A percentile compares a stretch with the other conserved stretches of the same genome.
These are phyloP conservation scores for Patella pellucida DNA, from an alignment of 2,888 invertebrate species.

Conservation along the genomic window DNA sequence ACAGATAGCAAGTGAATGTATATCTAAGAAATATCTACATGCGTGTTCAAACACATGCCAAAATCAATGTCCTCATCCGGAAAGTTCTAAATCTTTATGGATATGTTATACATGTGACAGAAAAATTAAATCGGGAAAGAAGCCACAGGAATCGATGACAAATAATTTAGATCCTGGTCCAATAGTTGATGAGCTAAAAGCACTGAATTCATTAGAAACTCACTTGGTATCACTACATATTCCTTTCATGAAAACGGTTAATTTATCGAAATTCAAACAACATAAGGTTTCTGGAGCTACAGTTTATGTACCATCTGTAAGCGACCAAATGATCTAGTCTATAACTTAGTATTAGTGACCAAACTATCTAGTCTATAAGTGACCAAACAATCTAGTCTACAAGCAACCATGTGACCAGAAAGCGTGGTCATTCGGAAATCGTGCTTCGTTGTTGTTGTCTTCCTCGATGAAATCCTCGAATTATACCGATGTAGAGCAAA, in stretches of 20 bases:
- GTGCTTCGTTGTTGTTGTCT: too few species aligned
- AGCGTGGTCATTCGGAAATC: too few species aligned
- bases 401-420: too few species aligned
- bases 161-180: conserved; percentile 17
- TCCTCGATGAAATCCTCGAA: too few species aligned
- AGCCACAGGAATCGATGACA: conserved; percentile 15
- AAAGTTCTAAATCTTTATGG: background rate
- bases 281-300: conserved; percentile 27
- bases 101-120: conserved; percentile 21
- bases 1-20: background rate
- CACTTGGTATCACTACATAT: conserved; percentile 27
- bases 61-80: background rate
- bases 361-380: too few species aligned
- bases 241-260: conserved; percentile 32
- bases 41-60: background rate
- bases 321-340: too few species aligned
- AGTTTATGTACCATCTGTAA: conserved; percentile 28
- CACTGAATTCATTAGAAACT: conserved; percentile 29
- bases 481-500: too few species aligned
- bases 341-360: too few species aligned
- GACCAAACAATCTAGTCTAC: too few species aligned
- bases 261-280: conserved; percentile 24
- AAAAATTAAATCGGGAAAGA: conserved; percentile 17
- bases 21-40: background rate
- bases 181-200: conserved; percentile 14